phyloP scores from a whole-genome alignment of 2,797 vertebrate genomes.

The Tamandua tetradactyla region DNA sequence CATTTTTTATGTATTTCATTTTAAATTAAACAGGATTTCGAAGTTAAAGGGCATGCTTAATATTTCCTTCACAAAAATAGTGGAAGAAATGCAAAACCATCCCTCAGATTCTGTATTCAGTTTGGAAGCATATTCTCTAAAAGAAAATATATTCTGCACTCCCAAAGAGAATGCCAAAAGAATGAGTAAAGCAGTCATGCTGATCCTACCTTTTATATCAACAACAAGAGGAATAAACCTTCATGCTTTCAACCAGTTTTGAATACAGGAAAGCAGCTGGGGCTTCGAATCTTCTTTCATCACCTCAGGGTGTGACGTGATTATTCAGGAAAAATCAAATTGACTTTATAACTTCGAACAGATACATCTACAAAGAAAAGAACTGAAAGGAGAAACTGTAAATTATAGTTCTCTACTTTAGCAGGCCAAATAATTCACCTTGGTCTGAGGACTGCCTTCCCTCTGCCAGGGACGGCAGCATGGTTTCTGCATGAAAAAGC shows the following conservation, averaged over 20 bases:
- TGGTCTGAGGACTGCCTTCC: background rate
- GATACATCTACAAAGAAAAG: slow-evolving; percentile 61
- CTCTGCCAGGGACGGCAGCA: background rate
- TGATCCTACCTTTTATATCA: slow-evolving; percentile 65
- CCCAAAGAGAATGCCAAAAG: slow-evolving; percentile 73
- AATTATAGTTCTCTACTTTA: slow-evolving; percentile 44
- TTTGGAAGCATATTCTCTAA: slow-evolving; percentile 64
- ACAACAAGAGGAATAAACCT: slow-evolving; percentile 70
- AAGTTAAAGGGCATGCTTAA: slow-evolving; percentile 68
- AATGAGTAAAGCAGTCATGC: slow-evolving; percentile 56
- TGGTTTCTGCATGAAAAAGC: background rate
- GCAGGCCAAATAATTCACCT: slow-evolving; percentile 23
- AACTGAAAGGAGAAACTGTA: slow-evolving; percentile 65
- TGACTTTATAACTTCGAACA: slow-evolving; percentile 71
- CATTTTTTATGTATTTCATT: slow-evolving; percentile 54
- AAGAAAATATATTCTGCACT: slow-evolving; percentile 70
- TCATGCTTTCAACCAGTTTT: slow-evolving; percentile 52
- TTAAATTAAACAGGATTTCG: slow-evolving; percentile 68
- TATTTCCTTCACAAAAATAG: slow-evolving; percentile 55
- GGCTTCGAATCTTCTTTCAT: slow-evolving; percentile 63
- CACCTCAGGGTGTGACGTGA: slow-evolving; percentile 69
- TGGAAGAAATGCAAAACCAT: slow-evolving; percentile 58
- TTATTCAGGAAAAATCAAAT: slow-evolving; percentile 75
- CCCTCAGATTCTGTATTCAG: slow-evolving; percentile 65
- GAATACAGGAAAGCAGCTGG: slow-evolving; percentile 64